phyloP scores from a whole-genome alignment of 2,113 vertebrate species.

The Phalacrocorax brasilianus region DNA sequence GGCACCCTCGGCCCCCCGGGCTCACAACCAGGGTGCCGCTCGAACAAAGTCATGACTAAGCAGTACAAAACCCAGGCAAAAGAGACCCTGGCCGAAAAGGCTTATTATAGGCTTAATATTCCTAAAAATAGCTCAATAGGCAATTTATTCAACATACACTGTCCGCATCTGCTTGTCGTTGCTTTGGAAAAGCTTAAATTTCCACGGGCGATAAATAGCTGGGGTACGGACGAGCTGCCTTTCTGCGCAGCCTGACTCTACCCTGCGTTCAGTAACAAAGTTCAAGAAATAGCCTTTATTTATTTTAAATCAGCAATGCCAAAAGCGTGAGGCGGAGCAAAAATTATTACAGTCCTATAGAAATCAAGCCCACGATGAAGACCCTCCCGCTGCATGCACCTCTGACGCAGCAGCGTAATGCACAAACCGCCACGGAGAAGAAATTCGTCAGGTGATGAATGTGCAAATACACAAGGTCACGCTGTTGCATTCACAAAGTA shows the following conservation, averaged over 20 bases:
- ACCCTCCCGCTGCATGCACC: accelerated
- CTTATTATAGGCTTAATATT: background rate
- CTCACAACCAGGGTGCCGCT: background rate
- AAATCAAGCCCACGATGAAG: accelerated
- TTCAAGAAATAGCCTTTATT: background rate
- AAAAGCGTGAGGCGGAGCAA: background rate
- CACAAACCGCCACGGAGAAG: background rate
- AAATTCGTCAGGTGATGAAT: background rate
- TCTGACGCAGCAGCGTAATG: background rate
- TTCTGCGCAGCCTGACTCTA: background rate
- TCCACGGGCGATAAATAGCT: background rate
- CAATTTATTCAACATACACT: background rate
- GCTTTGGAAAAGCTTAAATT: background rate
- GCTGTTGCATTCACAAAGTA: background rate
- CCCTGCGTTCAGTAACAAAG: background rate
- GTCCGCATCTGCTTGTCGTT: accelerated
- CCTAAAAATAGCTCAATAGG: background rate
- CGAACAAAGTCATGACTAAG: background rate
- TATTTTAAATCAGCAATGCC: background rate
- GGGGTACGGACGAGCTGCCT: background rate
- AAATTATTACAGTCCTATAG: accelerated
- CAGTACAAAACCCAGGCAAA: background rate
- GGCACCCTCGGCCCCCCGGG: background rate
- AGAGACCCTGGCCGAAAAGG: background rate
- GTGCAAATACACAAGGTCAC: background rate